phyloP scores from a whole-genome alignment of 2,797 vertebrate species.

The Calcarius lapponicus region DNA sequence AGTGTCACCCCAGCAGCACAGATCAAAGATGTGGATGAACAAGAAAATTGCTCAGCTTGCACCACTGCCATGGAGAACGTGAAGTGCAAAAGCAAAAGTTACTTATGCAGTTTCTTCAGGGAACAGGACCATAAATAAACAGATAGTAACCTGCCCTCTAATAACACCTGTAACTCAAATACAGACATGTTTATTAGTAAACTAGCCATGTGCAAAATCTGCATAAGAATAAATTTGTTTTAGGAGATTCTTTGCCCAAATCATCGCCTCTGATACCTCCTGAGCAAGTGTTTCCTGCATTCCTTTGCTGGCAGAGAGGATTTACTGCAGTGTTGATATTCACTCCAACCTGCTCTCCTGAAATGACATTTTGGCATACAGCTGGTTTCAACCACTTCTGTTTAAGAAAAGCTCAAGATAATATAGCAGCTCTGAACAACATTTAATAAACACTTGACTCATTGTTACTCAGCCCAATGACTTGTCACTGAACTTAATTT shows the following conservation, averaged over 20 bases:
- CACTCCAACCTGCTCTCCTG: neutral
- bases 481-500: slow-evolving; percentile 21
- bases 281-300: neutral
- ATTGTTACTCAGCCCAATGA: slow-evolving; percentile 9
- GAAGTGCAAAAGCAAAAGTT: neutral
- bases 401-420: neutral
- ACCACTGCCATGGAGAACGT: neutral
- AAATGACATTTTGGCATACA: neutral
- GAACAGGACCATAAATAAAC: neutral
- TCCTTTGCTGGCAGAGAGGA: neutral
- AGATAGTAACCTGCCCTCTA: neutral
- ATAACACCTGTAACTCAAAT: neutral
- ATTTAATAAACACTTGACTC: slow-evolving; percentile 18
- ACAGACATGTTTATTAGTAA: neutral
- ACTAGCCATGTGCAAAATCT: neutral
- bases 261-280: neutral
- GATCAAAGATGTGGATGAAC: neutral
- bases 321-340: neutral
- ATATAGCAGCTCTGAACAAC: neutral
- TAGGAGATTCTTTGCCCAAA: neutral
- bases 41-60: neutral
- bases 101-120: neutral
- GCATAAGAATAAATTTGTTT: neutral
- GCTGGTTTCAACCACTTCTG: neutral
- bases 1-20: neutral